Base-by-base conservation (phyloP, 1,140 invertebrate genomes). In the Zophobas atratus region DNA sequence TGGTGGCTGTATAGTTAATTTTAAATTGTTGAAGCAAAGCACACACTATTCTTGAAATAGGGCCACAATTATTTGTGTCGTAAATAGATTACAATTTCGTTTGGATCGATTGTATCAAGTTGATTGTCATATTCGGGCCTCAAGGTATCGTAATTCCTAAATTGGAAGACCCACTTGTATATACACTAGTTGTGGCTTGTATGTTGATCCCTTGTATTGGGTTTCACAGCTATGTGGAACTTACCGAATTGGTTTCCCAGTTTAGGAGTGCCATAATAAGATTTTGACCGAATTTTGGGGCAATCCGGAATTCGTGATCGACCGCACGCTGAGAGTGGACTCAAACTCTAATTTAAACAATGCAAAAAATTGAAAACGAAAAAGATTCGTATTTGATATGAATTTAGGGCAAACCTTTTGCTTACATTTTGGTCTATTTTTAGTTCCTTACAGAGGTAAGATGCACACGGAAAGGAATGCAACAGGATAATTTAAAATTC, bases 51-150 rank as follows among this genome's bases (percentile, higher is more conserved):
- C 20, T 20, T 20, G 20, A 20, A 20, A 20, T 20, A 20, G 20
- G 20, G 20, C 20, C 20, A 32, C 53, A 67, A 67, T 43, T 43
- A 67, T 67, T 35, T 1, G 39, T 43, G 33, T 20, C 6, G 39
- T 8, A 67, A 67, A 39, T 67, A 36, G 39, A 67, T 67, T 67
- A 67, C 43, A 67, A 67, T 67, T 67, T 67, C 38, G 20, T 67
- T 67, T 43, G 60, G 60, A 67, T 67, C 60, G 60, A 67, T 67
- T 43, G 60, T 60, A 60, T 32, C 60, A n/a, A 32, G 60, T 67
- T 67, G 60, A 67, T 67, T 67, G 60, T 67, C 60, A 67, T 67
- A 43, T 67, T 67, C 33, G n/a, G 60, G 60, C 43, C 60, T 67
- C 60, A 67, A 67, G 60, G 60, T 67, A 67, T 67, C 39, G 60